These are phyloP conservation scores for Palythoa caribaeorum DNA, from an alignment of 92 coral and sea anemone species.

Conservation along the genomic window DNA sequence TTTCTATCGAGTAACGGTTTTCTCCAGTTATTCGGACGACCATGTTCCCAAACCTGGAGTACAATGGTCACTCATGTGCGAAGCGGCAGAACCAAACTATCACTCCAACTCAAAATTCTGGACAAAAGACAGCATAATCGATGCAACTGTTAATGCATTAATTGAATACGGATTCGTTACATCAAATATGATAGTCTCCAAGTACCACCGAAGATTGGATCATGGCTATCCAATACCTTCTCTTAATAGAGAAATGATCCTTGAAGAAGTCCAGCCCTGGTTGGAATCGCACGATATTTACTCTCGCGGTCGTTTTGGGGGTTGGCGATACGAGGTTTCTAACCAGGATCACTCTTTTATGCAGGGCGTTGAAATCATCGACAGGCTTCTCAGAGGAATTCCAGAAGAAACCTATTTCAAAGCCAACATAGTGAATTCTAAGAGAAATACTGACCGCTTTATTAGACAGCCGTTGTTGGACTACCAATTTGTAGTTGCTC, in stretches of 20 bases:
- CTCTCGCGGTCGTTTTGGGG: slow-evolving; percentile 82
- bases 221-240: slow-evolving; percentile 83
- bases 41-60: slow-evolving; percentile 65
- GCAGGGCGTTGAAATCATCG: slow-evolving; percentile 78
- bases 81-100: slow-evolving; percentile 62
- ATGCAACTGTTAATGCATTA: slow-evolving; percentile 56
- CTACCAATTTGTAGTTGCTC: slow-evolving; percentile 67
- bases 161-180: slow-evolving; percentile 58
- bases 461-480: slow-evolving; percentile 32
- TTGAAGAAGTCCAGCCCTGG: slow-evolving; percentile 67
- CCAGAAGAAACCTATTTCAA: slow-evolving; percentile 67
- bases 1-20: slow-evolving; percentile 73
- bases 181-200: slow-evolving; percentile 55
- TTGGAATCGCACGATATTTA: slow-evolving; percentile 57
- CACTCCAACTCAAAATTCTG: slow-evolving; percentile 38
- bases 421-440: slow-evolving; percentile 68
- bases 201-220: slow-evolving; percentile 54
- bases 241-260: slow-evolving; percentile 61
- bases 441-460: slow-evolving; percentile 52
- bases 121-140: slow-evolving; percentile 58
- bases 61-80: slow-evolving; percentile 80
- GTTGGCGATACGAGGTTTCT: slow-evolving; percentile 78
- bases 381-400: slow-evolving; percentile 58
- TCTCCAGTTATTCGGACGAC: slow-evolving; percentile 72
- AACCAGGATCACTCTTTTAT: slow-evolving; percentile 80